phyloP scores from a whole-genome alignment of 2,113 vertebrate genomes.

The Edolisoma coerulescens region DNA sequence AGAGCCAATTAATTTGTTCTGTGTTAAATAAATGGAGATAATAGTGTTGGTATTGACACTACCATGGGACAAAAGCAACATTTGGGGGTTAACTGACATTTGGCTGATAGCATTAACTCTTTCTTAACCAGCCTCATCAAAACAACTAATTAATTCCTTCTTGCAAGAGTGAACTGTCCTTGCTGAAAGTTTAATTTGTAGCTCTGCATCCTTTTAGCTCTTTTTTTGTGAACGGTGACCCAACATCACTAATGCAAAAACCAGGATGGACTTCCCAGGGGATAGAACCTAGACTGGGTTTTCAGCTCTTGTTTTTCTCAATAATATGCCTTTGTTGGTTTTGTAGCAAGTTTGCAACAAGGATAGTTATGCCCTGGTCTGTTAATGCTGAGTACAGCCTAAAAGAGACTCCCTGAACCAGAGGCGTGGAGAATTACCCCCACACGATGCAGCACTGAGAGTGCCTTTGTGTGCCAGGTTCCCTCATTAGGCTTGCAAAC shows the following conservation, averaged over 20 bases:
- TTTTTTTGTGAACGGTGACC: background rate
- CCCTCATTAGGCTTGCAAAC: background rate
- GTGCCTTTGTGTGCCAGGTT: background rate
- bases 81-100: constrained; percentile 7
- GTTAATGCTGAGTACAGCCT: background rate
- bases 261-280: background rate
- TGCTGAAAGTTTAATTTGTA: constrained; percentile 15
- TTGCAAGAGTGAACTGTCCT: background rate
- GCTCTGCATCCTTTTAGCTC: background rate
- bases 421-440: background rate
- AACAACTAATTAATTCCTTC: background rate
- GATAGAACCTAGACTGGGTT: background rate
- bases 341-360: background rate
- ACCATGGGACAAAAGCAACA: constrained; percentile 7
- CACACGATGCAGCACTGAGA: background rate
- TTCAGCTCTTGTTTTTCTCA: background rate
- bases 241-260: background rate
- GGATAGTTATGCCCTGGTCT: background rate
- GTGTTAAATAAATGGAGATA: background rate
- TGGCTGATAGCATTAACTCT: constrained; percentile 18
- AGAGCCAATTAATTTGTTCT: constrained; percentile 2
- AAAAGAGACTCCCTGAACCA: background rate
- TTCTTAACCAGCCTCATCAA: background rate
- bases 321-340: background rate
- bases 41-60: background rate